A percentile compares a stretch with the other conserved stretches of the same genome.
phyloP scores from a whole-genome alignment of 2,888 invertebrate genomes.

The Nesidiocoris tenuis region DNA sequence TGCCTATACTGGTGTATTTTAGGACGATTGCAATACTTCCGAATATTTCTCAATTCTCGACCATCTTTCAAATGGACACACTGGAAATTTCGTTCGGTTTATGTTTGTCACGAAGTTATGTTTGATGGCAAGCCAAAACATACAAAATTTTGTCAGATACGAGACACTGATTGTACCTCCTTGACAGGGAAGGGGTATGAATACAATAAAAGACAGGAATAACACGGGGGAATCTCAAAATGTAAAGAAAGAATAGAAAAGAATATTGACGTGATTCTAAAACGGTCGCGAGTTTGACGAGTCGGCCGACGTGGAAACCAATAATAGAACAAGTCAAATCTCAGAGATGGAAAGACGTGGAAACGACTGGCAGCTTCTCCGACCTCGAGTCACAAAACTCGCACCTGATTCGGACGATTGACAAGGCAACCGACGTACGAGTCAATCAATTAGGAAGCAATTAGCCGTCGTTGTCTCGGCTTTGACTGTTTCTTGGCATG shows the following conservation, averaged over 20 bases:
- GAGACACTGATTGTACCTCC: too few relatives aligned
- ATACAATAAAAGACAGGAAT: conserved; percentile 22
- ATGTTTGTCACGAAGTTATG: too few relatives aligned
- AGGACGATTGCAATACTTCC: too few relatives aligned
- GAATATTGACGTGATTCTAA: conserved; percentile 20
- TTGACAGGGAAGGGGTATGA: neutral
- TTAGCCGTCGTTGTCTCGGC: conserved; percentile 9
- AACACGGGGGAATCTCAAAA: too few relatives aligned
- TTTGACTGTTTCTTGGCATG: too few relatives aligned
- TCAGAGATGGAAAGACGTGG: neutral
- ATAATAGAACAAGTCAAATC: conserved; percentile 22
- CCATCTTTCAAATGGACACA: too few relatives aligned
- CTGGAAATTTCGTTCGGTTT: too few relatives aligned
- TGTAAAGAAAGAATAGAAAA: conserved; percentile 12
- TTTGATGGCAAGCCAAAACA: too few relatives aligned
- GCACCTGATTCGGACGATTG: conserved; percentile 1
- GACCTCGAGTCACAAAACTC: neutral
- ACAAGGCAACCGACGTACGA: conserved; percentile 11
- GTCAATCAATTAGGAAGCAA: conserved; percentile 30
- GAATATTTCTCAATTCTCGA: too few relatives aligned
- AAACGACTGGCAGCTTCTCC: conserved; percentile 13
- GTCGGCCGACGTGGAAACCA: conserved; percentile 7
- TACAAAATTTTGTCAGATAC: too few relatives aligned
- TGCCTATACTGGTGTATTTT: too few relatives aligned
- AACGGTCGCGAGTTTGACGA: conserved; percentile 16